Evolutionary conservation across 37 sponge, comb jelly and placozoan species (phyloP).

Genomic region (Chondrilla cf. caribensis): DNA sequence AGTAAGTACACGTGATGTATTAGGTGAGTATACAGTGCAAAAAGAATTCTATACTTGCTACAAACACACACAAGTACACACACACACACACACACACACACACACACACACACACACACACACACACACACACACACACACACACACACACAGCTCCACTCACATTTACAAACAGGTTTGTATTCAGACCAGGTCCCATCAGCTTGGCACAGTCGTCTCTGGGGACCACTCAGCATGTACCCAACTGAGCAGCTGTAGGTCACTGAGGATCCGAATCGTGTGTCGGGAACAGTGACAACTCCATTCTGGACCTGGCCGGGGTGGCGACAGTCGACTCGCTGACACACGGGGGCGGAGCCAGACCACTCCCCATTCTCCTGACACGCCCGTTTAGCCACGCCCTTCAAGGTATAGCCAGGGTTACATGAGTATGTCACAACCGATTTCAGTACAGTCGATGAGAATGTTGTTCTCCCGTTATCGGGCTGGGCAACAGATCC

Average conservation of each 20-base stretch:
- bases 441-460: conserved; percentile 51
- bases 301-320: conserved; percentile 39
- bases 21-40: neutral
- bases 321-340: conserved; percentile 18
- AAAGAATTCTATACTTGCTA: neutral
- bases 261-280: conserved; percentile 24
- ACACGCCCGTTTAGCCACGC: conserved; percentile 30
- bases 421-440: neutral
- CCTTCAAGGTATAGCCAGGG: conserved; percentile 10
- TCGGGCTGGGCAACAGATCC: conserved; percentile 29
- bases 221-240: conserved; percentile 33
- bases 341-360: conserved; percentile 49
- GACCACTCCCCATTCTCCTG: conserved; percentile 47
- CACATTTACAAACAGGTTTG: conserved; percentile 49
- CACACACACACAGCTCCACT: neutral
- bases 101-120: no score
- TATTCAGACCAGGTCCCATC: conserved; percentile 53
- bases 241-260: conserved; percentile 45
- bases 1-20: no score
- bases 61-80: no score
- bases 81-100: no score
- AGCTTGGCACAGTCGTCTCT: conserved; percentile 32
- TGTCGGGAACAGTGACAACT: neutral
- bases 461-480: conserved; percentile 33
- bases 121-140: conserved; percentile 1